A percentile compares a stretch with the other conserved stretches of the same genome.
Evolutionary conservation across 2,888 invertebrate genomes (phyloP).

Genomic region (Pterostichus madidus): DNA sequence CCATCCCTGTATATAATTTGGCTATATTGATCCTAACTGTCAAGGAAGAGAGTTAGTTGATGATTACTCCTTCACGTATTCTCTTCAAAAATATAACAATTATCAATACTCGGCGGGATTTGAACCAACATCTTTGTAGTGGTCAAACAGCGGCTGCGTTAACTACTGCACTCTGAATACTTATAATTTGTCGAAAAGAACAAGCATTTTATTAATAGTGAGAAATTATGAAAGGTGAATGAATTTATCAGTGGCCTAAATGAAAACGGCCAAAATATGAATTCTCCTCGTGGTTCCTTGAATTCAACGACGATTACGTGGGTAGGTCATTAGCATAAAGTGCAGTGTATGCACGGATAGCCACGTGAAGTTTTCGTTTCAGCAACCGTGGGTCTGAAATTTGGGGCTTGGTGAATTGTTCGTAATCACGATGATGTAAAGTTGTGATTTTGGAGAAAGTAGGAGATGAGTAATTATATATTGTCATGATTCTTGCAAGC

Average conservation of each 20-base stretch:
- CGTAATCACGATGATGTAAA: not conserved
- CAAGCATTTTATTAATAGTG: too few species aligned
- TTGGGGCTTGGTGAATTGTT: slow-evolving; percentile 28
- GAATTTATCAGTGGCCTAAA: not conserved
- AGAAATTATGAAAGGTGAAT: not conserved
- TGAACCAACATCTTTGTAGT: too few species aligned
- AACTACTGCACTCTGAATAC: too few species aligned
- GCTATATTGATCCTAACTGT: too few species aligned
- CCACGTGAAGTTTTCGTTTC: slow-evolving; percentile 32
- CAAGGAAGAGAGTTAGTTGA: too few species aligned
- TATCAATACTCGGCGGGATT: too few species aligned
- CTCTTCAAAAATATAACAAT: too few species aligned
- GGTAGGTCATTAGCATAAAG: slow-evolving; percentile 60
- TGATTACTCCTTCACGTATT: too few species aligned
- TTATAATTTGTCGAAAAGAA: too few species aligned
- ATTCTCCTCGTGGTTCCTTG: slow-evolving; percentile 53
- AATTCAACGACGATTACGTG: slow-evolving; percentile 57
- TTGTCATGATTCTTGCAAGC: not conserved
- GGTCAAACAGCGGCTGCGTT: too few species aligned
- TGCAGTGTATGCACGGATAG: slow-evolving; percentile 47
- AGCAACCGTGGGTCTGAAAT: not conserved
- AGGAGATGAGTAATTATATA: not conserved
- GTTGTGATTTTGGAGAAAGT: slow-evolving; percentile 6
- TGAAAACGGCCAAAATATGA: not conserved
- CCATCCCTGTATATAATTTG: too few species aligned